Conservation (phyloP, 2,113 vertebrate species). For the Cavia aperea region DNA sequence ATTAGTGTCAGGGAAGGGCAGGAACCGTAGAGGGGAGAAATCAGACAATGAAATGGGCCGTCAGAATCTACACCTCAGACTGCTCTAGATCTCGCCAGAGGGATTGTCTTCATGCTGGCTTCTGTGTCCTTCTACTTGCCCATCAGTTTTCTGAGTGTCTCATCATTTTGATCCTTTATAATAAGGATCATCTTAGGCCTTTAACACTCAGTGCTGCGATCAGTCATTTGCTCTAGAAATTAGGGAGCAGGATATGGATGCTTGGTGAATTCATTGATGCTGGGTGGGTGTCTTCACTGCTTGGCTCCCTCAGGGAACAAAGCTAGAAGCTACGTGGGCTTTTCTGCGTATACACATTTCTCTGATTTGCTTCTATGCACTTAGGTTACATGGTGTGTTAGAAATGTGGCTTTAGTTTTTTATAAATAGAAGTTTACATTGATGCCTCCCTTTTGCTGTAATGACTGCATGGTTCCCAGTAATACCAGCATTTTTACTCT, state of each 20-base stretch:
- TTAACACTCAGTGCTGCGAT: not conserved
- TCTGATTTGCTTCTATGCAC: not conserved
- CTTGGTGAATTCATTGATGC: too few species aligned
- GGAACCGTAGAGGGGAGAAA: not conserved
- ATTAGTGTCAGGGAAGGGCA: not conserved
- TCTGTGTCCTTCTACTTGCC: not conserved
- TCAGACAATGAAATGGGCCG: not conserved
- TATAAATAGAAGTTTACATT: not conserved
- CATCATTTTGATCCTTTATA: not conserved
- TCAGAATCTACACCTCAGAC: not conserved
- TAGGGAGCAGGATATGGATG: not conserved
- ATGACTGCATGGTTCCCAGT: not conserved
- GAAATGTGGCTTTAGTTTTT: not conserved
- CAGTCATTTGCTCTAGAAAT: not conserved
- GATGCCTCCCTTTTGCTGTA: not conserved
- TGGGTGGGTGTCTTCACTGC: not conserved
- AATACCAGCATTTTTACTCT: not conserved
- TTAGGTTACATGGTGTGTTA: not conserved
- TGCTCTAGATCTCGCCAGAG: not conserved
- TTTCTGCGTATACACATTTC: not conserved
- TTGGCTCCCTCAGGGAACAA: not conserved
- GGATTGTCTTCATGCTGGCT: not conserved
- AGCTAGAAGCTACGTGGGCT: not conserved
- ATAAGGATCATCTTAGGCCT: not conserved
- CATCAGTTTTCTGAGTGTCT: not conserved